These are phyloP conservation scores for Brevimyrus niger DNA, from an alignment of 2,113 vertebrate species.

Conservation along the genomic window DNA sequence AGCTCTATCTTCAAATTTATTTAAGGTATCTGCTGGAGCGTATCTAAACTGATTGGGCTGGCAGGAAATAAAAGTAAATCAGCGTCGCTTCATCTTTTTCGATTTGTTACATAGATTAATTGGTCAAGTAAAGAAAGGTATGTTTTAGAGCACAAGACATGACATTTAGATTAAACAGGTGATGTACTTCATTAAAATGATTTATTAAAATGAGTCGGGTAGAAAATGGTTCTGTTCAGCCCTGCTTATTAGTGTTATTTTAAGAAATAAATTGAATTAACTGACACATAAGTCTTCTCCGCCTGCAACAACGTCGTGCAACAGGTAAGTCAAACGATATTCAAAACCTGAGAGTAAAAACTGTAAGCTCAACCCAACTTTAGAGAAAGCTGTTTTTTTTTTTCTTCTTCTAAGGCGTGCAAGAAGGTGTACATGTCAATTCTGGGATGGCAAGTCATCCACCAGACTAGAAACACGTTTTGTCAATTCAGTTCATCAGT, in stretches of 20 bases:
- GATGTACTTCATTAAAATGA: slow-evolving; percentile 20
- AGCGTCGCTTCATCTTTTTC: not conserved
- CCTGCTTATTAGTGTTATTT: not conserved
- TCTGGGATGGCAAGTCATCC: not conserved
- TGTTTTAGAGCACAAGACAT: slow-evolving; percentile 15
- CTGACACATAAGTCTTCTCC: slow-evolving; percentile 2
- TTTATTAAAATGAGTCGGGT: slow-evolving; percentile 13
- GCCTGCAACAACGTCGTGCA: not conserved
- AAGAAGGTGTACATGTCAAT: not conserved
- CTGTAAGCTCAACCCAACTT: not conserved
- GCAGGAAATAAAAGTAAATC: not conserved
- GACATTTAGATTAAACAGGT: slow-evolving; percentile 17
- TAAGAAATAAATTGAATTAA: slow-evolving; percentile 8
- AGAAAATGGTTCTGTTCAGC: slow-evolving; percentile 8
- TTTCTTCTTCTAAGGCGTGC: not conserved
- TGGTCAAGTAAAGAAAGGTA: not conserved
- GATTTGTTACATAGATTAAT: slow-evolving; percentile 10
- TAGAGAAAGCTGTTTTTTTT: not conserved
- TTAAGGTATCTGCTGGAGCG: not conserved
- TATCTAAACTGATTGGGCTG: not conserved
- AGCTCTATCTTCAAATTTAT: not conserved
- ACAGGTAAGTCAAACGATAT: not conserved
- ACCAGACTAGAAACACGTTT: not conserved
- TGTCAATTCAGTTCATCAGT: not conserved
- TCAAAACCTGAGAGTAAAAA: not conserved